These are phyloP conservation scores for Phaethon lepturus DNA, from an alignment of 2,113 vertebrate genomes.

Conservation along the genomic window DNA sequence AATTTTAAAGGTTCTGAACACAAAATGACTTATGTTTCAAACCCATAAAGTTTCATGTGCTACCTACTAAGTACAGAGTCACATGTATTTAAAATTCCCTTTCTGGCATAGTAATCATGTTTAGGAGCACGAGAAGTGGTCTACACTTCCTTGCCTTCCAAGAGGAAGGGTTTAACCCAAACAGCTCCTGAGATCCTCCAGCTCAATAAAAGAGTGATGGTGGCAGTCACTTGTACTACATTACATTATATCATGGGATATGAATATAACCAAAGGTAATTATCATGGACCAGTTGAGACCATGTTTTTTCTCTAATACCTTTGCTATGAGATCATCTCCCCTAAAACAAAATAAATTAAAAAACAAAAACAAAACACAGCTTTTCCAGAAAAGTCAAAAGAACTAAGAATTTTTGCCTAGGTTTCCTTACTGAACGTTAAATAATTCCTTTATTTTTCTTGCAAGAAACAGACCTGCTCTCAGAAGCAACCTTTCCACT, in stretches of 20 bases:
- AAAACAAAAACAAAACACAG: background rate
- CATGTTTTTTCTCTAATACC: background rate
- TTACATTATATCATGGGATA: background rate
- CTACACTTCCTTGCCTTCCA: background rate
- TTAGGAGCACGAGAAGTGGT: background rate
- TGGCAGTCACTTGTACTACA: background rate
- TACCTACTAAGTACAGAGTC: background rate
- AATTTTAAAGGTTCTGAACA: constrained; percentile 2
- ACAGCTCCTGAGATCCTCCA: background rate
- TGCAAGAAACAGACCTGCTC: background rate
- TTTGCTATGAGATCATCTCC: background rate
- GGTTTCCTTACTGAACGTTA: background rate
- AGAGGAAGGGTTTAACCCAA: background rate
- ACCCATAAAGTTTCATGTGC: background rate
- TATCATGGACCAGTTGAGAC: background rate
- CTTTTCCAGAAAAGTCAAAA: background rate
- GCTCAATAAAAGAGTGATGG: background rate
- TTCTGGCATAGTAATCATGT: background rate
- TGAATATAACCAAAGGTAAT: background rate
- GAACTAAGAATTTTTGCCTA: background rate
- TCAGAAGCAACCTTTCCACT: background rate
- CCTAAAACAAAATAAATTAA: background rate
- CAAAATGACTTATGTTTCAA: background rate
- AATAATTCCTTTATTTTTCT: background rate
- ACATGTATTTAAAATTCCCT: background rate